A percentile compares a stretch with the other conserved stretches of the same genome.
Conservation (phyloP, 1,140 invertebrate genomes). For the Hyphantria cunea region DNA sequence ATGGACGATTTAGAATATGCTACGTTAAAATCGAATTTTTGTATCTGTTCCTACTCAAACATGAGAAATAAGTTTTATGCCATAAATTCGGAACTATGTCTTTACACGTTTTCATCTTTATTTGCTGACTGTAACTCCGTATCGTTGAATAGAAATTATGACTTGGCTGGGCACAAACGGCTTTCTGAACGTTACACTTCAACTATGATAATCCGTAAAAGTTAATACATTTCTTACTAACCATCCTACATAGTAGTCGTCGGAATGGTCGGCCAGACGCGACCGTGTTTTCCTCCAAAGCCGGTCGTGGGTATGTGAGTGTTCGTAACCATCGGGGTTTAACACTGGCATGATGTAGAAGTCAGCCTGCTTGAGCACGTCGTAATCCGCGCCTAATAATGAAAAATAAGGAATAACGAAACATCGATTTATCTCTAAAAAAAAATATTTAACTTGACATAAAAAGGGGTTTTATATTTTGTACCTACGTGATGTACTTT, state of each 20-base stretch:
- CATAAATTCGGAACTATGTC: too few relatives aligned
- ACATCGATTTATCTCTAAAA: not conserved
- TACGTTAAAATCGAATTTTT: too few relatives aligned
- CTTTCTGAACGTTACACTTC: not conserved
- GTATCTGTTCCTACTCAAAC: too few relatives aligned
- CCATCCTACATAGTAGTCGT: constrained; percentile 75
- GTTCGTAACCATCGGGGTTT: constrained; percentile 93
- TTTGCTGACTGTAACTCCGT: too few relatives aligned
- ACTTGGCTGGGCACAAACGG: not conserved
- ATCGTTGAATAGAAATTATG: not conserved
- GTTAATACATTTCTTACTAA: constrained; percentile 37
- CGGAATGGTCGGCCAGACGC: constrained; percentile 73
- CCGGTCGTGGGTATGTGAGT: constrained; percentile 87
- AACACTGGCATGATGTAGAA: constrained; percentile 90
- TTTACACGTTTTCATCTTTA: too few relatives aligned
- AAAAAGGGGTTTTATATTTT: too few relatives aligned
- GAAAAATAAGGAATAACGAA: constrained; percentile 19
- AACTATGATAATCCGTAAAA: not conserved
- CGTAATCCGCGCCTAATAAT: constrained; percentile 69
- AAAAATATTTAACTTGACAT: too few relatives aligned
- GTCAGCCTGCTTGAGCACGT: constrained; percentile 85
- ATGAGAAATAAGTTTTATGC: too few relatives aligned
- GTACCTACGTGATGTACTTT: too few relatives aligned
- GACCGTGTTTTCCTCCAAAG: constrained; percentile 92
- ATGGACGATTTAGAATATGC: too few relatives aligned